Base-by-base conservation (phyloP, 2,888 invertebrate genomes). In the Erebia epiphron region DNA sequence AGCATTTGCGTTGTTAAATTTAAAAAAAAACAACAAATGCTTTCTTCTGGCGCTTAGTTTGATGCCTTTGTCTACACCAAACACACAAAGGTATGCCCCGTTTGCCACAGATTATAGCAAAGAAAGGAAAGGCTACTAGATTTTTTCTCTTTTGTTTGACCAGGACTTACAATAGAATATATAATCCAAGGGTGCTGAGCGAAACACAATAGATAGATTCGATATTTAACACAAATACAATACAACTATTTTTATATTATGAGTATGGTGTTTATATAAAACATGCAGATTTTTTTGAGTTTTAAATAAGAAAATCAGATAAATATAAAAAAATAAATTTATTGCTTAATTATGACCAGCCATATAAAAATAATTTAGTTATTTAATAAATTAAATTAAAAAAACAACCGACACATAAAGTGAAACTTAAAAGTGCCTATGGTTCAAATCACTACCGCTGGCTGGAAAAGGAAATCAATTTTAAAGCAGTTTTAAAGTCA, bases 41-140 rank as follows among this genome's bases (percentile, higher is more conserved):
- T 70, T 75, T 76, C 71, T 71, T 71, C 76, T 76, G 80, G 79
- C 84, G 79, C 82, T 80, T 78, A 80, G 79, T 81, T 81, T 83
- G 79, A 79, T 80, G 80, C 79, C 79, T 82, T 85, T 79, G 79
- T 79, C 74, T 78, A 71, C 75, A 35, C 58, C 35, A 70, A 50
- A 69, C 63, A 68, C 62, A 73, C 70, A 75, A 74, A 74, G 71
- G 70, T 62, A 60, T 72, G 70, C 73, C 66, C 71, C 70, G 71
- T 70, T 74, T 76, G 72, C 73, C 72, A 72, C 72, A 71, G 64
- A 71, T 66, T 72, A 72, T 56, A 68, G 58, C 68, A 74, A 68
- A 74, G 69, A 72, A 76, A 67, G 68, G 70, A 71, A 73, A 73
- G 69, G 69, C 72, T 74, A 71, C 74, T 63, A 68, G 35, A 70